These are phyloP conservation scores for Drosophila miranda DNA, from an alignment of 1,140 invertebrate genomes.

Conservation along the genomic window DNA sequence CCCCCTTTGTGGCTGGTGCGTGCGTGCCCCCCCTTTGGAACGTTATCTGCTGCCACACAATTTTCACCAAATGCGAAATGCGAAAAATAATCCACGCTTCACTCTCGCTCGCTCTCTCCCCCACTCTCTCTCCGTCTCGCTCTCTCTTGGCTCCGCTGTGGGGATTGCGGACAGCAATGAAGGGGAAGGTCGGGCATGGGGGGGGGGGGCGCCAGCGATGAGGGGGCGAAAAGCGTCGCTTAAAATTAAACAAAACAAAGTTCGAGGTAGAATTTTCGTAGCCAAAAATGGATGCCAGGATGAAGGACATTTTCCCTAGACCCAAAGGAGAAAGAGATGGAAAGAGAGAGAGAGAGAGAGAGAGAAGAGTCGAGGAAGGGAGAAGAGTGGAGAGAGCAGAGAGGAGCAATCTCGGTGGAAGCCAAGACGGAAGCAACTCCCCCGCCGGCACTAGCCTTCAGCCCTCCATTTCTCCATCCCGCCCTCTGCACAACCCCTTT, in stretches of 20 bases:
- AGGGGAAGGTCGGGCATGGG: background rate
- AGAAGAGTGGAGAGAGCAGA: background rate
- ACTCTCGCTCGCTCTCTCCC: background rate
- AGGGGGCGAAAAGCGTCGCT: conserved; percentile 44
- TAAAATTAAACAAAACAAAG: conserved; percentile 65
- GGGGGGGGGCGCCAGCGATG: conserved; percentile 27
- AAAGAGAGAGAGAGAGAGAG: background rate
- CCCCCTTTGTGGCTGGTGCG: conserved; percentile 9
- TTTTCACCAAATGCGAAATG: conserved; percentile 57
- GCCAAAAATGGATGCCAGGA: conserved; percentile 30
- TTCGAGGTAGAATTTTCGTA: conserved; percentile 32
- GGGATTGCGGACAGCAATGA: background rate
- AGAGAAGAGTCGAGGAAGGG: background rate
- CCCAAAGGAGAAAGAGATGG: background rate
- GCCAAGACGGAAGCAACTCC: conserved; percentile 50
- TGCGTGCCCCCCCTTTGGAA: conserved; percentile 1
- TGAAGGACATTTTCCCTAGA: conserved; percentile 37
- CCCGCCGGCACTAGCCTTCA: conserved; percentile 2
- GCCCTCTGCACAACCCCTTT: conserved; percentile 2
- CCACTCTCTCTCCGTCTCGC: background rate
- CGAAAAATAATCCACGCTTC: conserved; percentile 42
- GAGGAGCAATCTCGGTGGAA: conserved; percentile 43
- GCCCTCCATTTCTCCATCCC: background rate
- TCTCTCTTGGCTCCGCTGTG: background rate
- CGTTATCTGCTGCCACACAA: conserved; percentile 57